phyloP scores from a whole-genome alignment of 2,113 vertebrate species.

The Channa maculata region DNA sequence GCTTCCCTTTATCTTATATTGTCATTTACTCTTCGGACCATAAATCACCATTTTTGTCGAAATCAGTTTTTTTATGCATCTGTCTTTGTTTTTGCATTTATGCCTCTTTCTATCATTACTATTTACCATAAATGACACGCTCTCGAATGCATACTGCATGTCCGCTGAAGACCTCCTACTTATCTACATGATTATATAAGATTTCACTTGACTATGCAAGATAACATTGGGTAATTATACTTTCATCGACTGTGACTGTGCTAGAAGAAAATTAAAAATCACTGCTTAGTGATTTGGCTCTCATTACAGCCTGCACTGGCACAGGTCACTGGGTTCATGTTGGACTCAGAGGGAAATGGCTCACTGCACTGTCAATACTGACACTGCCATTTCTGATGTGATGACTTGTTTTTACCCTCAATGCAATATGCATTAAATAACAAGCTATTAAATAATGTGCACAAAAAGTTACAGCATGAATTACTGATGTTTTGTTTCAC shows the following conservation, averaged over 20 bases:
- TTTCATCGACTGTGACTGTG: constrained; percentile 42
- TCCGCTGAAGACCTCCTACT: constrained; percentile 23
- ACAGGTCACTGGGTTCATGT: constrained; percentile 63
- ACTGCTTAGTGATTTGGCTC: constrained; percentile 46
- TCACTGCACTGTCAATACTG: constrained; percentile 47
- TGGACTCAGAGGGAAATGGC: constrained; percentile 39
- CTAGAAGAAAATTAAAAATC: constrained; percentile 38
- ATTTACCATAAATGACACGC: background rate
- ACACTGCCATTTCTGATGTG: constrained; percentile 26
- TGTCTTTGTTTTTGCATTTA: background rate
- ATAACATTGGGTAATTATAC: constrained; percentile 47
- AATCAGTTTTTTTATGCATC: background rate
- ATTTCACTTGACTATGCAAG: constrained; percentile 43
- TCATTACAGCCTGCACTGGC: constrained; percentile 41
- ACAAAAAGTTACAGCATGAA: background rate
- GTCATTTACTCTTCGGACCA: constrained; percentile 25
- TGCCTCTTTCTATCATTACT: background rate
- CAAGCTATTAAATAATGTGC: background rate
- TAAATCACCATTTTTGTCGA: background rate
- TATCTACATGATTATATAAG: constrained; percentile 52
- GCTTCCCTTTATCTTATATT: constrained; percentile 24
- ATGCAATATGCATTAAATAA: constrained; percentile 13
- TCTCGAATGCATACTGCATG: constrained; percentile 16
- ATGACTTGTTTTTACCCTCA: constrained; percentile 24
- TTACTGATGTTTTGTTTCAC: background rate